phyloP scores from a whole-genome alignment of 2,797 vertebrate species.

The Tiaroga cobitis region DNA sequence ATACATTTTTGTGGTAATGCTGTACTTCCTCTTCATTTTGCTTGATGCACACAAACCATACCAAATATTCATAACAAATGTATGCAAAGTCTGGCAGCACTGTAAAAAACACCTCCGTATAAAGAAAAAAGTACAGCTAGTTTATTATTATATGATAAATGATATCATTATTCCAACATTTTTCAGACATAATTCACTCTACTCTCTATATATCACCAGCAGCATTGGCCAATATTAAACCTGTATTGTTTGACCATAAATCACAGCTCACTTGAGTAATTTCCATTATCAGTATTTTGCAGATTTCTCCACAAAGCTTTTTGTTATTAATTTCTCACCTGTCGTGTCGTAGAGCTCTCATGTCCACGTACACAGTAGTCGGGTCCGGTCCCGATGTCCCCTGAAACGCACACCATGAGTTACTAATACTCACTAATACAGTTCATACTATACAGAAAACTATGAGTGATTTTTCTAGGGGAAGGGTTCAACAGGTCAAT shows the following conservation, averaged over 20 bases:
- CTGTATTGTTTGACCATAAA: background rate
- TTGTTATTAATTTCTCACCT: slow-evolving; percentile 74
- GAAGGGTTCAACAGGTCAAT: background rate
- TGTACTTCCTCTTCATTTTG: background rate
- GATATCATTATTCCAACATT: background rate
- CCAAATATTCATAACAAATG: background rate
- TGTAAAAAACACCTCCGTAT: background rate
- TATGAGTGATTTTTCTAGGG: background rate
- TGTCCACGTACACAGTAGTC: slow-evolving; percentile 97
- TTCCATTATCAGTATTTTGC: background rate
- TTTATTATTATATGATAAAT: background rate
- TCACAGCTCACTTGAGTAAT: background rate
- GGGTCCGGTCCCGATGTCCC: slow-evolving; percentile 97
- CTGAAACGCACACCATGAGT: slow-evolving; percentile 80
- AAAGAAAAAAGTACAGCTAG: background rate
- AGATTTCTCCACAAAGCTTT: background rate
- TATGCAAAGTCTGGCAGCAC: background rate
- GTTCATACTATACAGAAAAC: background rate
- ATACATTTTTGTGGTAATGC: too few species aligned
- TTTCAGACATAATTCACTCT: too few species aligned
- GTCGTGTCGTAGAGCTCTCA: slow-evolving; percentile 97
- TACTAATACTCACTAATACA: too few species aligned
- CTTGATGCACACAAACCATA: background rate
- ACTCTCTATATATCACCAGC: too few species aligned
- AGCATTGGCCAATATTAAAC: background rate